Evolutionary conservation across 92 coral and sea anemone species (phyloP), one percentile per base, ranked within the genome.

Genomic region (Actinernus sp.): DNA sequence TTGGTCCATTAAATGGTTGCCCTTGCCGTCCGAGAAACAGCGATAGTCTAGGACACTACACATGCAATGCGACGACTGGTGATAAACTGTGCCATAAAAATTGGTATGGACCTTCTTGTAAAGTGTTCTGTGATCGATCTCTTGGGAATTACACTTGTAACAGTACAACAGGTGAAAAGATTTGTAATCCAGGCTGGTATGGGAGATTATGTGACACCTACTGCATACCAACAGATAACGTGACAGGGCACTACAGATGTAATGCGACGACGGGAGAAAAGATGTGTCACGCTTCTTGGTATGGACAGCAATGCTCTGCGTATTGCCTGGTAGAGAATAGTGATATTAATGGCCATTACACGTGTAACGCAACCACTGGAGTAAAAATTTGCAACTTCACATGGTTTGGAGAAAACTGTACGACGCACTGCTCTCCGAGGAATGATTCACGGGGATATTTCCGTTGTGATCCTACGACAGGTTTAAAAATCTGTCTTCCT

Each of bases 331-430:
- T 65, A 39, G 55, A 65, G 13, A 82, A 31, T 14, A 55, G n/a
- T n/a, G n/a, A n/a, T n/a, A n/a, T n/a, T n/a, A n/a, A n/a, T 5
- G 97, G 95, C 1, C 95, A 88, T 37, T 88, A 79, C 47, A 76
- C 27, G 6, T 92, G 97, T 47, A 56, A 76, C 43, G 52, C 23
- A 45, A 24, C 67, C 20, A 63, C 68, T 22, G 97, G 97, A 10
- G 49, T 51, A n/a, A 59, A 65, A 46, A 61, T 74, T 18, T 92
- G 97, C 49, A 53, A 62, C 26, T 17, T 26, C 10, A 22, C 58
- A 62, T 86, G 92, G 92, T 56, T 69, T 43, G 92, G 88, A 3
- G 56, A 18, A 18, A 66, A 76, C 37, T 78, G 91, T 41, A 39
- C 46, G 5, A 46, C 51, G 11, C 47, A 65, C 53, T 88, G 94